These are phyloP conservation scores for Aphelinus atriplicis DNA, from an alignment of 1,140 invertebrate genomes.

Conservation along the genomic window DNA sequence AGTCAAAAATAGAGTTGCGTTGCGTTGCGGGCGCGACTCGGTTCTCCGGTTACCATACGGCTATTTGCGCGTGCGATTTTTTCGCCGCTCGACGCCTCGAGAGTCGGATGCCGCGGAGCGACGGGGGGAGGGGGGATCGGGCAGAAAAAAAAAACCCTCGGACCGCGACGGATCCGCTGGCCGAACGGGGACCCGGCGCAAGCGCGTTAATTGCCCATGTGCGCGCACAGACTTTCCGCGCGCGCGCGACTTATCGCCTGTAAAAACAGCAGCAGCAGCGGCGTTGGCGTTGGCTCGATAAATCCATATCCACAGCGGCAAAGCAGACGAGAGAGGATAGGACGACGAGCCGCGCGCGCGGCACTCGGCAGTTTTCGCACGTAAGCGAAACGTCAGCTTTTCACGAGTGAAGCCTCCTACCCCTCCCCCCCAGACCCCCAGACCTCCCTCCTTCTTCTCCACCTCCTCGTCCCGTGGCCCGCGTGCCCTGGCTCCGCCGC, in stretches of 20 bases:
- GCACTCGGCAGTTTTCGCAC: conserved; percentile 54
- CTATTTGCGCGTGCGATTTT: background rate
- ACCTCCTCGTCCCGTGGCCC: background rate
- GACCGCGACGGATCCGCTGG: background rate
- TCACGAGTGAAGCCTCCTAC: conserved; percentile 17
- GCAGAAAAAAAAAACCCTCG: background rate
- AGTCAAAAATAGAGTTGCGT: background rate
- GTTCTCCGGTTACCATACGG: too few species aligned
- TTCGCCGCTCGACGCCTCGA: too few species aligned
- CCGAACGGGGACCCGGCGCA: background rate
- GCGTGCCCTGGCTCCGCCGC: background rate
- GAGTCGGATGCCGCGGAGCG: background rate
- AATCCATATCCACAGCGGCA: conserved; percentile 31
- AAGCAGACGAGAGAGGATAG: background rate
- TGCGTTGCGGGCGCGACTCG: too few species aligned
- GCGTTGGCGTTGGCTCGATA: conserved; percentile 32
- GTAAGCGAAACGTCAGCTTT: conserved; percentile 63
- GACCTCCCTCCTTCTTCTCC: background rate
- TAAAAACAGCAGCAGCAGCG: background rate
- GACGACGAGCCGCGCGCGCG: background rate
- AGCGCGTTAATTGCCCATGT: conserved; percentile 13
- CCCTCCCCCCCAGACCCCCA: background rate
- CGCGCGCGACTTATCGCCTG: background rate
- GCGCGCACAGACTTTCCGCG: background rate
- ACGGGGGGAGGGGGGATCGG: background rate